phyloP scores from a whole-genome alignment of 1,140 invertebrate genomes.

The Antheraea pernyi region DNA sequence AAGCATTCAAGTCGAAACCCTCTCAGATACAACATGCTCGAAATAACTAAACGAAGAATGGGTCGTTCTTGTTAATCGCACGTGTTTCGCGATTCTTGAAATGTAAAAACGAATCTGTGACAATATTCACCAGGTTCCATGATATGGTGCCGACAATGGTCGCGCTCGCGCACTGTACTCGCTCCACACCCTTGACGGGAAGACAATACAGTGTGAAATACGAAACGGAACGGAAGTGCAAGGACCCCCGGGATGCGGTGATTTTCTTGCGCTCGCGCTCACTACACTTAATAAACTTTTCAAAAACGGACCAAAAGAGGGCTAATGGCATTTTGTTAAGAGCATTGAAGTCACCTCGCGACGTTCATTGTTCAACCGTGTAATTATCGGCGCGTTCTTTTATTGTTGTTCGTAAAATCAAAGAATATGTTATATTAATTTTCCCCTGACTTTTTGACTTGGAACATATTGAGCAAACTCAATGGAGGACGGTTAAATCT shows the following conservation, averaged over 20 bases:
- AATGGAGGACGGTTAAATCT: slow-evolving; percentile 71
- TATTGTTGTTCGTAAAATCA: slow-evolving; percentile 69
- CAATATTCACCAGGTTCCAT: slow-evolving; percentile 21
- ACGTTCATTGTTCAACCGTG: slow-evolving; percentile 63
- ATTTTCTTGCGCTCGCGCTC: slow-evolving; percentile 66
- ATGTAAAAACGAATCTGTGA: slow-evolving; percentile 20
- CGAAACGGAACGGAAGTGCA: slow-evolving; percentile 70
- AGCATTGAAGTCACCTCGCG: slow-evolving; percentile 64
- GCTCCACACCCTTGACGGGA: slow-evolving; percentile 47
- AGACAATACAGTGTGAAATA: slow-evolving; percentile 56
- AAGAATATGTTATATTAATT: slow-evolving; percentile 72
- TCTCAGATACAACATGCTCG: neutral
- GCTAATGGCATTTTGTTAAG: slow-evolving; percentile 53
- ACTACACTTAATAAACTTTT: slow-evolving; percentile 38
- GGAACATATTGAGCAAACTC: slow-evolving; percentile 53
- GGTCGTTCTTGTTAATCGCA: neutral
- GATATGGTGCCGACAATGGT: slow-evolving; percentile 15
- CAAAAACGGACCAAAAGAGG: slow-evolving; percentile 44
- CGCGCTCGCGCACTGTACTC: slow-evolving; percentile 20
- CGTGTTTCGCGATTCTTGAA: slow-evolving; percentile 13
- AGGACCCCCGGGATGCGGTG: slow-evolving; percentile 59
- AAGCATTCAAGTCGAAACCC: neutral
- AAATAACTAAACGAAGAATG: slow-evolving; percentile 1
- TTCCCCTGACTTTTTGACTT: slow-evolving; percentile 68
- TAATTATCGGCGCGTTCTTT: slow-evolving; percentile 69